Evolutionary conservation across 2,113 vertebrate species (phyloP).

Genomic region (Thoracochromis brauschi): DNA sequence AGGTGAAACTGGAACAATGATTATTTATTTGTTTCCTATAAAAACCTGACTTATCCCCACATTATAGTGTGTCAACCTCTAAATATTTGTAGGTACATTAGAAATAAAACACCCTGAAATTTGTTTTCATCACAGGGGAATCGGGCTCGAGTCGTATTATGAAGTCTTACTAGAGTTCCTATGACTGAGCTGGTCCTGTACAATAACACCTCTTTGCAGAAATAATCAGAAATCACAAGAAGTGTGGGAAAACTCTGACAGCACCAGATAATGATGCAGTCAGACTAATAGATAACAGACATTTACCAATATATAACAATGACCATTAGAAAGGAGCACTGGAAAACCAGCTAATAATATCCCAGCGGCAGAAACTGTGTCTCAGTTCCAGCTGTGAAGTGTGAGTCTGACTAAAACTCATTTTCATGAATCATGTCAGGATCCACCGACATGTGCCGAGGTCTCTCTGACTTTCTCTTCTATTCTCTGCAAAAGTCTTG

Average conservation of each 20-base stretch:
- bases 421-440: not conserved
- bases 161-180: not conserved
- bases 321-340: not conserved
- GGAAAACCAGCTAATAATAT: not conserved
- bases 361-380: not conserved
- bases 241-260: not conserved
- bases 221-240: not conserved
- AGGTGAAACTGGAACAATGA: too few species aligned
- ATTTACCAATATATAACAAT: not conserved
- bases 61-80: not conserved
- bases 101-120: not conserved
- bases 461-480: not conserved
- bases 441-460: not conserved
- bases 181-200: not conserved
- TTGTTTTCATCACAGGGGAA: not conserved
- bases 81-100: not conserved
- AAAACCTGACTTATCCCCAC: not conserved
- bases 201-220: not conserved
- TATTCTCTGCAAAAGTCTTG: not conserved
- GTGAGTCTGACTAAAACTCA: not conserved
- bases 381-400: not conserved
- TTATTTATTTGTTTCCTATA: not conserved
- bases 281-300: not conserved
- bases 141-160: not conserved
- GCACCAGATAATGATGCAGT: not conserved